Evolutionary conservation across 1,140 invertebrate species (phyloP), one percentile per base, ranked within the genome.

Genomic region (Drosophila carrolli): DNA sequence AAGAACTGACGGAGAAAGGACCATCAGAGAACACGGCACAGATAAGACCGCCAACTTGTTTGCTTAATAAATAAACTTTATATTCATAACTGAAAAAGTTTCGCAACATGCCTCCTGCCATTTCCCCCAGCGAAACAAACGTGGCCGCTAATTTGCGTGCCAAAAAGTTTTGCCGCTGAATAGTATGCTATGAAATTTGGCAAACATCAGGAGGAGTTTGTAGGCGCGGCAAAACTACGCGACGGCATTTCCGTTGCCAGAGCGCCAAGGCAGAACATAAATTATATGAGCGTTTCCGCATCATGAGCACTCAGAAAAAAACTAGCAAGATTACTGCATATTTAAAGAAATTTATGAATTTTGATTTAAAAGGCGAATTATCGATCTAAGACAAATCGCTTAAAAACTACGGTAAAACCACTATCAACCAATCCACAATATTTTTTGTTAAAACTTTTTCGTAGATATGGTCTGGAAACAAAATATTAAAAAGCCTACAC

Each of bases 11-110:
- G 40, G 44, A 67, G 51, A 63, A 60, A 78, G 53, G 51, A 81
- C 43, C 65, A 60, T 68, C 66, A 66, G 65, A 57, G 66, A 11
- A 70, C 78, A 71, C 63, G 62, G 59, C 60, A 57, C 41, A 89
- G 83, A 88, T 88, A 88, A 88, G 83, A 78, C 60, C 58, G 75
- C 80, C 81, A 89, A 89, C 79, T 88, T 86, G 82, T 86, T 86
- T 83, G 80, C 83, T 89, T 84, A 88, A 88, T 88, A 88, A 88
- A 88, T 88, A 88, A 88, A 88, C 84, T 88, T 88, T 88, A 88
- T 88, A 88, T 89, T 88, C 84, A 88, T 89, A 88, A 88, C 80
- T 89, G 83, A 89, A 88, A 88, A 88, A 88, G 59, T 88, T 84
- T 86, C 79, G 62, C 66, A 59, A 63, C 38, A 63, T 60, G 59